Evolutionary conservation across 2,113 vertebrate genomes (phyloP).

Genomic region (Notothenia coriiceps): DNA sequence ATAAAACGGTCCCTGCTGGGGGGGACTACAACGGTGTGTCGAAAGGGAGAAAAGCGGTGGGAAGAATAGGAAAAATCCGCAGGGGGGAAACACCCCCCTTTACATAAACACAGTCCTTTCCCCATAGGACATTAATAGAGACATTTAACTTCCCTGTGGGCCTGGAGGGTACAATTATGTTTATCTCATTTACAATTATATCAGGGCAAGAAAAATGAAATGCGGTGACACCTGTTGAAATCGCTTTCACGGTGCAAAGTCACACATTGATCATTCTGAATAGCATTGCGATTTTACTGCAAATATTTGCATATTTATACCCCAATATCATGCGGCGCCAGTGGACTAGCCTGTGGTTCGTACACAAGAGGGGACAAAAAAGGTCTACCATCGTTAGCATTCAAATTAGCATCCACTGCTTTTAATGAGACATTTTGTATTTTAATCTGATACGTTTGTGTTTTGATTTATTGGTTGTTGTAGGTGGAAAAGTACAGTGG

Average conservation of each 20-base stretch:
- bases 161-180: slow-evolving; percentile 50
- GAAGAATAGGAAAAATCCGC: slow-evolving; percentile 55
- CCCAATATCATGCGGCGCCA: background rate
- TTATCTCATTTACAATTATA: slow-evolving; percentile 60
- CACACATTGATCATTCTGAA: slow-evolving; percentile 1
- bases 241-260: background rate
- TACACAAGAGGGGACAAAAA: background rate
- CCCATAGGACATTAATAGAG: slow-evolving; percentile 62
- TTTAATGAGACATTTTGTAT: slow-evolving; percentile 4
- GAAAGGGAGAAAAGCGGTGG: background rate
- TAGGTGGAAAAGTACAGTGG: background rate
- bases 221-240: slow-evolving; percentile 32
- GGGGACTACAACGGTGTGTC: slow-evolving; percentile 32
- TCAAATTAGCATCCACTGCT: background rate
- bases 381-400: background rate
- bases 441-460: slow-evolving; percentile 11
- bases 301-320: background rate
- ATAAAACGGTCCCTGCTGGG: slow-evolving; percentile 35
- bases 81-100: slow-evolving; percentile 10
- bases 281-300: background rate
- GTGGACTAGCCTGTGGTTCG: background rate
- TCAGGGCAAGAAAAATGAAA: slow-evolving; percentile 33
- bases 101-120: slow-evolving; percentile 56
- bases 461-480: background rate
- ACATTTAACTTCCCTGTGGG: slow-evolving; percentile 45